phyloP scores from a whole-genome alignment of 2,113 vertebrate genomes.

The Catagonus wagneri region DNA sequence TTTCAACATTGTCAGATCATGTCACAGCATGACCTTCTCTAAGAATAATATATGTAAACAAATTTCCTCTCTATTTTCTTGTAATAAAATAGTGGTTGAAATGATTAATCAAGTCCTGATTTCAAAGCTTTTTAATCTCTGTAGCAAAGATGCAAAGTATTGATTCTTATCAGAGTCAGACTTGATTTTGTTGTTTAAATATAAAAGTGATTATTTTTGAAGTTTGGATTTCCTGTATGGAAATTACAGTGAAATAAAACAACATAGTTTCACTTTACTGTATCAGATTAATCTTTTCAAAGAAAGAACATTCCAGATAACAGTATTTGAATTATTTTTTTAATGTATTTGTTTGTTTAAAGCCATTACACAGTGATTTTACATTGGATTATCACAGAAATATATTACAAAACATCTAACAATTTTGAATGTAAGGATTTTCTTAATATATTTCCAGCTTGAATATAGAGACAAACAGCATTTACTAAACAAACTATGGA shows the following conservation, averaged over 20 bases:
- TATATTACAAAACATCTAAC: background rate
- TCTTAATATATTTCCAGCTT: background rate
- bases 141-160: constrained; percentile 15
- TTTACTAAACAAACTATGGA: background rate
- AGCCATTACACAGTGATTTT: background rate
- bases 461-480: background rate
- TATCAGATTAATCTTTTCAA: constrained; percentile 42
- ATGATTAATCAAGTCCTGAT: background rate
- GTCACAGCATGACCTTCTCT: constrained; percentile 46
- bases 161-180: background rate
- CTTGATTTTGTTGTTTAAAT: constrained; percentile 38
- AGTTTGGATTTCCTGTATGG: background rate
- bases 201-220: constrained; percentile 43
- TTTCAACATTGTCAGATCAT: constrained; percentile 55
- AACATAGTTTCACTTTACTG: background rate
- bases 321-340: background rate
- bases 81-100: constrained; percentile 7
- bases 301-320: background rate
- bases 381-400: background rate
- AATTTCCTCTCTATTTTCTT: background rate
- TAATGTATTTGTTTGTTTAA: background rate
- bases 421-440: constrained; percentile 12
- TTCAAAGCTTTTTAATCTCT: constrained; percentile 5
- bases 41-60: constrained; percentile 56
- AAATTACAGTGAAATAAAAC: constrained; percentile 36